phyloP scores from a whole-genome alignment of 2,888 invertebrate species.

The Acronicta psi region DNA sequence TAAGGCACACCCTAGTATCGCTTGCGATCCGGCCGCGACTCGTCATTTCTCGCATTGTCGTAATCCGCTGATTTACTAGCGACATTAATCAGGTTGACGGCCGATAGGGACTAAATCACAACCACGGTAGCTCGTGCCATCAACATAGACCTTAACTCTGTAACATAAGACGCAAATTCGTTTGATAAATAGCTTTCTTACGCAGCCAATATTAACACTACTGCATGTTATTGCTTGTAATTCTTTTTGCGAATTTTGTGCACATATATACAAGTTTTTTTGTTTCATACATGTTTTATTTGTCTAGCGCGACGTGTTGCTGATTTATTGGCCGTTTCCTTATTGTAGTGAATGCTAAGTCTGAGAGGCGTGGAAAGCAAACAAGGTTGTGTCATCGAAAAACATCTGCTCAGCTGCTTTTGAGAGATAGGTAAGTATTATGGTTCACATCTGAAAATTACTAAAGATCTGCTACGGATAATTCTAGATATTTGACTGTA shows the following conservation, averaged over 20 bases:
- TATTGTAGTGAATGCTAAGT: slow-evolving; percentile 31
- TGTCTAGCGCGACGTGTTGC: slow-evolving; percentile 75
- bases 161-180: slow-evolving; percentile 64
- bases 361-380: slow-evolving; percentile 53
- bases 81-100: slow-evolving; percentile 89
- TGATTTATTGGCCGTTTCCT: slow-evolving; percentile 85
- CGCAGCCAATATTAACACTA: slow-evolving; percentile 78
- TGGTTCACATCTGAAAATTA: too few species aligned
- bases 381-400: slow-evolving; percentile 18
- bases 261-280: slow-evolving; percentile 70
- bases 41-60: slow-evolving; percentile 89
- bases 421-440: background rate
- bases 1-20: slow-evolving; percentile 67
- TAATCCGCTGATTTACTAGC: slow-evolving; percentile 89
- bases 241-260: slow-evolving; percentile 86
- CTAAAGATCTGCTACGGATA: too few species aligned
- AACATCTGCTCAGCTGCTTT: slow-evolving; percentile 25
- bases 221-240: slow-evolving; percentile 88
- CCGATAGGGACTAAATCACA: slow-evolving; percentile 88
- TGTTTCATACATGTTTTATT: slow-evolving; percentile 80
- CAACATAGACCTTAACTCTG: slow-evolving; percentile 65
- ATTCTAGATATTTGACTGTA: too few species aligned
- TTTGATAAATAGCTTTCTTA: slow-evolving; percentile 43
- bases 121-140: slow-evolving; percentile 72
- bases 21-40: slow-evolving; percentile 86